These are phyloP conservation scores for Scaptomyza reducta DNA, from an alignment of 2,888 invertebrate species.

Conservation along the genomic window DNA sequence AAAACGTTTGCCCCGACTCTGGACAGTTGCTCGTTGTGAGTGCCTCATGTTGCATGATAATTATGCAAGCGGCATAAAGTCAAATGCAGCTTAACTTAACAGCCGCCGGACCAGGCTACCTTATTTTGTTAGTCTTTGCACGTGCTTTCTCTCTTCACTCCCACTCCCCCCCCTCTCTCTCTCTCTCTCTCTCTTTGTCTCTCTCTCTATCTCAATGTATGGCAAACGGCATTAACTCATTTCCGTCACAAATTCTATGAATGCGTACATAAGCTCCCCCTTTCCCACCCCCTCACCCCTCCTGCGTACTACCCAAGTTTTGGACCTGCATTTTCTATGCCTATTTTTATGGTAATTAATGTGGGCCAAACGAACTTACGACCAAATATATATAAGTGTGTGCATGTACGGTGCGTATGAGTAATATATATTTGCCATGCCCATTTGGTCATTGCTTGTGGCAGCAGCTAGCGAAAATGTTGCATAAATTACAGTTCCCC, in stretches of 20 bases:
- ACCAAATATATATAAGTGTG: slow-evolving; percentile 23
- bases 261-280: slow-evolving; percentile 29
- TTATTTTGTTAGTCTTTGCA: slow-evolving; percentile 44
- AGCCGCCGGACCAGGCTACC: slow-evolving; percentile 4
- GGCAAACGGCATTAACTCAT: slow-evolving; percentile 75
- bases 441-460: slow-evolving; percentile 21
- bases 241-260: slow-evolving; percentile 77
- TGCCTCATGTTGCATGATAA: slow-evolving; percentile 71
- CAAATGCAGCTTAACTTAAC: slow-evolving; percentile 42
- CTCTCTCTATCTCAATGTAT: slow-evolving; percentile 28
- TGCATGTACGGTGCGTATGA: slow-evolving; percentile 55
- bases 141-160: slow-evolving; percentile 28
- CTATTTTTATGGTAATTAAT: slow-evolving; percentile 75
- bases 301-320: slow-evolving; percentile 9
- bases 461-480: slow-evolving; percentile 37
- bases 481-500: slow-evolving; percentile 36
- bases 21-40: slow-evolving; percentile 11
- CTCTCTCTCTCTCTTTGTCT: not conserved
- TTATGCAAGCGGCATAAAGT: slow-evolving; percentile 67
- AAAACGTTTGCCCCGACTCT: slow-evolving; percentile 42
- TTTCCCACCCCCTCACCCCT: slow-evolving; percentile 7
- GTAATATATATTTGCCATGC: slow-evolving; percentile 53
- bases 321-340: slow-evolving; percentile 38
- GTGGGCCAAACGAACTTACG: slow-evolving; percentile 54
- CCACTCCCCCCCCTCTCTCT: not conserved